Evolutionary conservation across 2,888 invertebrate genomes (phyloP), one percentile per base, ranked within the genome.

Genomic region (Sisyra terminalis): DNA sequence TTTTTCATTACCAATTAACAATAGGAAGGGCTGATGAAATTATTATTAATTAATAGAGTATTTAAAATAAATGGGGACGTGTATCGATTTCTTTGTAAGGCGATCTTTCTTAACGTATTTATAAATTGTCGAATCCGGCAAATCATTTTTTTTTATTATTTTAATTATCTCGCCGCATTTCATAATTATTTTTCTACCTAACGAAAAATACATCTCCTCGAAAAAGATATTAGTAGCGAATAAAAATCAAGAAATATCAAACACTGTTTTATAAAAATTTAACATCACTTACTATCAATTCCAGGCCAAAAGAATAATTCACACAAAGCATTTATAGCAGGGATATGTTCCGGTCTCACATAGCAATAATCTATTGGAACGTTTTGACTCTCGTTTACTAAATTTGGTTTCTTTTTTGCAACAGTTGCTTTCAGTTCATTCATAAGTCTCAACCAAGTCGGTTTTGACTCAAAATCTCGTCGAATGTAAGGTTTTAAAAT

Each of bases 241-340:
- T n/a, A n/a, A n/a, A n/a, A n/a, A n/a, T n/a, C n/a, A n/a, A n/a
- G n/a, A n/a, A n/a, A n/a, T n/a, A n/a, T n/a, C n/a, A n/a, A n/a
- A n/a, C n/a, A n/a, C n/a, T n/a, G n/a, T n/a, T n/a, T n/a, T n/a
- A n/a, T n/a, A n/a, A n/a, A n/a, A n/a, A n/a, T n/a, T n/a, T n/a
- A 43, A 15, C 32, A 41, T 47, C n/a, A 67, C 78, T 73, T 64
- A 90, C 90, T 64, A 61, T 93, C 90, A 47, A 93, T 83, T 38
- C 89, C 90, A 2, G 89, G 84, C 92, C 93, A 93, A 63, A 93
- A 93, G 60, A 78, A 81, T 53, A 80, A 77, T 48, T 80, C 75
- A 48, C 86, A 82, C 11, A 92, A 64, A 44, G 74, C 75, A 61
- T 93, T 93, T 47, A 93, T 77, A 0, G 87, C 83, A 1, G 88